Conservation (phyloP, 1,140 invertebrate genomes). For the Gonioctena quinquepunctata region DNA sequence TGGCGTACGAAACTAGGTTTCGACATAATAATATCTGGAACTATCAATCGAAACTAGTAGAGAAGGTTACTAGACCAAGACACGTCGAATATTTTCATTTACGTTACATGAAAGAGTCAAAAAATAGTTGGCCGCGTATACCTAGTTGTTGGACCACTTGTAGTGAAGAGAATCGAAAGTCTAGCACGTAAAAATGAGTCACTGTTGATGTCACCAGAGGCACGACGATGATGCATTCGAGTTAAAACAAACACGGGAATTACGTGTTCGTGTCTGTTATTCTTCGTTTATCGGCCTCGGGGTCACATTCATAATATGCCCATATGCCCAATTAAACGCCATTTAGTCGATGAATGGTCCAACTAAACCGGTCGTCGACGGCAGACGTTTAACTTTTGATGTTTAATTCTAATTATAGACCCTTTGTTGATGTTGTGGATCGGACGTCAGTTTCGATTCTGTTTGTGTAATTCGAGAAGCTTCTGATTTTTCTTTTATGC, state of each 20-base stretch:
- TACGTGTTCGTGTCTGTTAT: neutral
- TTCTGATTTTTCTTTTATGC: neutral
- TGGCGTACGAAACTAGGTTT: too few relatives aligned
- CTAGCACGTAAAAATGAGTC: neutral
- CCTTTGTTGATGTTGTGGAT: constrained; percentile 2
- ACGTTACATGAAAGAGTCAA: too few relatives aligned
- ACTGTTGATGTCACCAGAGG: neutral
- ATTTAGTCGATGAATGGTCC: neutral
- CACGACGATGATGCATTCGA: neutral
- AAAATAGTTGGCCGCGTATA: too few relatives aligned
- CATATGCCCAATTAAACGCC: constrained; percentile 7
- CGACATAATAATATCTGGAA: too few relatives aligned
- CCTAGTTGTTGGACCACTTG: neutral
- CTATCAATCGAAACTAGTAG: too few relatives aligned
- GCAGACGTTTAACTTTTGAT: neutral
- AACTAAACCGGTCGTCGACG: neutral
- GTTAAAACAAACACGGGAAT: constrained; percentile 2
- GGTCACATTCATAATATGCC: constrained; percentile 8
- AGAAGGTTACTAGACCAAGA: too few relatives aligned
- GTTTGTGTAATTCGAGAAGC: neutral
- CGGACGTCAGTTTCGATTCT: neutral
- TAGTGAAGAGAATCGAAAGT: neutral
- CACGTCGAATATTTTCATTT: too few relatives aligned
- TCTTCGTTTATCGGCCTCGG: neutral
- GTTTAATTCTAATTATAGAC: constrained; percentile 1